Evolutionary conservation across 2,888 invertebrate species (phyloP).

Genomic region (Chalcosyrphus nemorum): DNA sequence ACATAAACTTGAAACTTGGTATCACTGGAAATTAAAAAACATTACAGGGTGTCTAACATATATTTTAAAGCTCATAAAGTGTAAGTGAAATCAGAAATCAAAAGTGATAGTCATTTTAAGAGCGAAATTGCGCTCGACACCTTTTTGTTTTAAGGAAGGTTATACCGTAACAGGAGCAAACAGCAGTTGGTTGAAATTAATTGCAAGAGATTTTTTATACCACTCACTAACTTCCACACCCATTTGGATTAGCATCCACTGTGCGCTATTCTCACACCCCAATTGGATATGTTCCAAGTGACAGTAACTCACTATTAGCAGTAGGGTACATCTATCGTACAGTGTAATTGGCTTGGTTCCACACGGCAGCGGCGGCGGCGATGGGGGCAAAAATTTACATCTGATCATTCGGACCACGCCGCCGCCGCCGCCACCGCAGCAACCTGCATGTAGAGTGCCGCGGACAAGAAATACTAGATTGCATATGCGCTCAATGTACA

Average conservation of each 20-base stretch:
- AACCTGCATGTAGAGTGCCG: constrained; percentile 6
- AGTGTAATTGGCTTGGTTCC: constrained; percentile 27
- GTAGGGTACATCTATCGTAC: constrained; percentile 12
- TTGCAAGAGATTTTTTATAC: not conserved
- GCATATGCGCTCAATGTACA: constrained; percentile 17
- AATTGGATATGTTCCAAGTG: constrained; percentile 3
- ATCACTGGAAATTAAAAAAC: too few species aligned
- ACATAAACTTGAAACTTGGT: too few species aligned
- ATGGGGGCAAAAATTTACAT: constrained; percentile 11
- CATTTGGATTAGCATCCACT: not conserved
- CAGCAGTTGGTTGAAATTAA: not conserved
- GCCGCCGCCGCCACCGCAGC: not conserved
- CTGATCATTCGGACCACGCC: not conserved
- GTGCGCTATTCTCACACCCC: constrained; percentile 9
- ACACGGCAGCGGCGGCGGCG: not conserved
- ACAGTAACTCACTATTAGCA: not conserved
- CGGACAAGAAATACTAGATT: constrained; percentile 12
- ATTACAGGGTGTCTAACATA: too few species aligned
- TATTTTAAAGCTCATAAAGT: too few species aligned
- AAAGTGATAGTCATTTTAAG: too few species aligned
- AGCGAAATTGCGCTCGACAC: too few species aligned
- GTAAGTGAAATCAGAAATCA: too few species aligned
- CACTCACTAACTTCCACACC: not conserved
- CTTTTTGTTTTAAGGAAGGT: too few species aligned
- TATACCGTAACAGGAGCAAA: too few species aligned